Percentiles rank a stretch among this genome's conserved stretches.
Evolutionary conservation across 2,797 vertebrate genomes (phyloP).

Genomic region (Crocidura indochinensis): DNA sequence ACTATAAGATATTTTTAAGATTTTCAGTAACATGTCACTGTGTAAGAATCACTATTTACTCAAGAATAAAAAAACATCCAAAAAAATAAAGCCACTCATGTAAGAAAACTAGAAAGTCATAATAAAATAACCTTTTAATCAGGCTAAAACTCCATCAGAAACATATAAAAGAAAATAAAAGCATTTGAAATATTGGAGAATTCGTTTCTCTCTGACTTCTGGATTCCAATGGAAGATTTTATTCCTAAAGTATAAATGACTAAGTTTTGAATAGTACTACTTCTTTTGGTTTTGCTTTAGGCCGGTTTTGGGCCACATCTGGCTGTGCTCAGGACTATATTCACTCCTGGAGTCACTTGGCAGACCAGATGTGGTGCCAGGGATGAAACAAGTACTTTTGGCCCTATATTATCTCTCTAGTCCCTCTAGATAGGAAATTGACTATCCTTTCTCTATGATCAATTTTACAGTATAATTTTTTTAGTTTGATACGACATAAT

Average conservation of each 20-base stretch:
- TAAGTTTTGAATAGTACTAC: constrained; percentile 51
- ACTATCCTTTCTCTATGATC: too few species aligned
- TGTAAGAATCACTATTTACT: constrained; percentile 66
- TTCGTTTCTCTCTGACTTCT: constrained; percentile 57
- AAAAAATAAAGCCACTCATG: constrained; percentile 59
- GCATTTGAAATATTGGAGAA: constrained; percentile 50
- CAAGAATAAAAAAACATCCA: constrained; percentile 61
- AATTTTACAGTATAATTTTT: constrained; percentile 59
- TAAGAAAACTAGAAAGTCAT: constrained; percentile 52
- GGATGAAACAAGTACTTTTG: too few species aligned
- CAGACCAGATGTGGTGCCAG: too few species aligned
- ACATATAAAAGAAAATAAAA: constrained; percentile 61
- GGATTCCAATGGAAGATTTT: constrained; percentile 32
- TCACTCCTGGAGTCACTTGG: too few species aligned
- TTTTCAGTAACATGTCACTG: constrained; percentile 54
- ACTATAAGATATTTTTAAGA: constrained; percentile 64
- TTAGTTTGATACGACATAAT: constrained; percentile 60
- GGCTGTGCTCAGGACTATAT: too few species aligned
- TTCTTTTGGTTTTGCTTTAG: too few species aligned
- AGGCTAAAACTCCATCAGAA: constrained; percentile 67
- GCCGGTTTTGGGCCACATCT: too few species aligned
- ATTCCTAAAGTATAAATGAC: constrained; percentile 43
- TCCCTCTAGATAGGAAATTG: too few species aligned
- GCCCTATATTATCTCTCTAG: too few species aligned
- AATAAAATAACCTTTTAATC: constrained; percentile 60